Conservation (phyloP, 1,140 invertebrate species). For the Drosophila novamexicana region DNA sequence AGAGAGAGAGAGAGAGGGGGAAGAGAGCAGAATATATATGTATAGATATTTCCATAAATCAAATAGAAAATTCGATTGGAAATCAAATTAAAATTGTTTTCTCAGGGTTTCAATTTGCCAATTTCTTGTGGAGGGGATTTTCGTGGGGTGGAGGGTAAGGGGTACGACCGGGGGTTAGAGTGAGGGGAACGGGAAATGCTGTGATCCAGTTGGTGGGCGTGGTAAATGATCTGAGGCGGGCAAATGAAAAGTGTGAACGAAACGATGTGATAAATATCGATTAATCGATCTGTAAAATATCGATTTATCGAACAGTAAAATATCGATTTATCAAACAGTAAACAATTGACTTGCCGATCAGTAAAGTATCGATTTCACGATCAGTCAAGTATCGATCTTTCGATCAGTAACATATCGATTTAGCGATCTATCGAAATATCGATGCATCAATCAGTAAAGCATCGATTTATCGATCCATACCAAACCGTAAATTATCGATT, state of each 20-base stretch:
- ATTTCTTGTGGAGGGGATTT: not conserved
- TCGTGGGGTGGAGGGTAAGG: not conserved
- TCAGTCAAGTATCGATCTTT: not conserved
- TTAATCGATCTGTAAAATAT: not conserved
- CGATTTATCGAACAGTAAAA: not conserved
- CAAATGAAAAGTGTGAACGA: not conserved
- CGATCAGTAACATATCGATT: not conserved
- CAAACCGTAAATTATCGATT: not conserved
- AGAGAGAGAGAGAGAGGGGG: conserved; percentile 18
- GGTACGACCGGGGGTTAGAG: not conserved
- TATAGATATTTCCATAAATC: conserved; percentile 30
- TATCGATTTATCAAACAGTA: not conserved
- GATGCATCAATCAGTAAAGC: not conserved
- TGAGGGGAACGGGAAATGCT: not conserved
- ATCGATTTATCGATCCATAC: not conserved
- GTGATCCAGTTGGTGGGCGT: not conserved
- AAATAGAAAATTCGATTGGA: conserved; percentile 17
- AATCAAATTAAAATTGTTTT: conserved; percentile 25
- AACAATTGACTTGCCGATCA: not conserved
- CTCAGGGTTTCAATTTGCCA: conserved; percentile 10
- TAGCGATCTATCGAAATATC: no score
- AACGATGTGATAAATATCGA: not conserved
- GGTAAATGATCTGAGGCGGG: not conserved
- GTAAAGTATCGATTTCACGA: not conserved
- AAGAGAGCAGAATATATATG: conserved; percentile 45